phyloP scores from a whole-genome alignment of 2,888 invertebrate species.

The Drosophila fulvimacula region DNA sequence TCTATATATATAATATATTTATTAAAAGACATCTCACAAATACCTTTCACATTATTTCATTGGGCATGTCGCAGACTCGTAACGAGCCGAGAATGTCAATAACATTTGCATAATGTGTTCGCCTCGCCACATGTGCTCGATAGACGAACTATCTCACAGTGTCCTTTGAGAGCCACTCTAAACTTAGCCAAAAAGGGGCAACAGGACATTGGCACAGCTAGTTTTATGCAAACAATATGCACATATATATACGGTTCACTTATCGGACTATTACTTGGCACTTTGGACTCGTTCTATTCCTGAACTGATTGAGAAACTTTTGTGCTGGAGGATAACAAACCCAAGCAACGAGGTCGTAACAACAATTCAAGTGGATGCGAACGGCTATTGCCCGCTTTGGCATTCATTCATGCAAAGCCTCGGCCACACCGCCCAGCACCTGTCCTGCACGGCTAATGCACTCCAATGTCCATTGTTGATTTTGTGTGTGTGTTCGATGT shows the following conservation, averaged over 20 bases:
- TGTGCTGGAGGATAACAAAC: conserved; percentile 33
- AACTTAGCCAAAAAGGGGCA: conserved; percentile 26
- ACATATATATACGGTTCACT: conserved; percentile 27
- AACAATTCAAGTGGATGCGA: conserved; percentile 12
- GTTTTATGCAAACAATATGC: conserved; percentile 11
- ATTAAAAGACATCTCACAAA: not conserved
- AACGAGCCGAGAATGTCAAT: conserved; percentile 39
- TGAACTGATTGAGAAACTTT: conserved; percentile 27
- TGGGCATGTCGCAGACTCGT: not conserved
- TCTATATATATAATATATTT: not conserved
- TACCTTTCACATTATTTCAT: not conserved
- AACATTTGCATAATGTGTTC: conserved; percentile 42
- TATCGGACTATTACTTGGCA: conserved; percentile 39
- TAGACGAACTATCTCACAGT: not conserved
- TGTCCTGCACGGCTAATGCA: conserved; percentile 10
- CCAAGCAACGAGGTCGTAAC: conserved; percentile 26
- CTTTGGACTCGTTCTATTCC: conserved; percentile 11
- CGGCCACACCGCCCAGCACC: not conserved
- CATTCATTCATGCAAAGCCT: not conserved
- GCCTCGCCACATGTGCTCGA: conserved; percentile 16
- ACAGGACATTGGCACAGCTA: conserved; percentile 17
- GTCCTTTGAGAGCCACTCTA: conserved; percentile 20
- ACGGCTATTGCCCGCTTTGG: not conserved
- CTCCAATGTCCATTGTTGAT: conserved; percentile 46
- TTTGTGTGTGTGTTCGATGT: conserved; percentile 27